These are phyloP conservation scores for Rhinoptilus africanus DNA, from an alignment of 2,113 vertebrate genomes.

Conservation along the genomic window DNA sequence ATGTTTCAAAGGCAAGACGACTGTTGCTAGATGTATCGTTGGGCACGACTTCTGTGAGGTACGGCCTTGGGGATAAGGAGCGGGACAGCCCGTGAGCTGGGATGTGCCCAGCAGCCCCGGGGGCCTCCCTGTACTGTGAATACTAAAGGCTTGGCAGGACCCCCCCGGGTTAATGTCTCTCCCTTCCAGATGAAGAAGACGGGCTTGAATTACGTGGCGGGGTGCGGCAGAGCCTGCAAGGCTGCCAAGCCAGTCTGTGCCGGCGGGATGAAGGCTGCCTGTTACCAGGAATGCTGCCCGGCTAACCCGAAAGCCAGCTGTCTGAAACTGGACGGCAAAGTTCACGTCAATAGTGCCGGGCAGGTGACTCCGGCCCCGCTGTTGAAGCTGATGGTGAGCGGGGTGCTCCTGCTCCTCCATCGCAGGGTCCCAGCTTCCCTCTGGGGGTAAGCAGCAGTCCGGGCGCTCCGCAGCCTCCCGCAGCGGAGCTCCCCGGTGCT, in stretches of 20 bases:
- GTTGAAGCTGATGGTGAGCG: background rate
- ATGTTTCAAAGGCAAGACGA: slow-evolving; percentile 71
- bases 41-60: slow-evolving; percentile 80
- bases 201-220: slow-evolving; percentile 46
- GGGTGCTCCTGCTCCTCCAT: background rate
- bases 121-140: background rate
- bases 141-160: no score
- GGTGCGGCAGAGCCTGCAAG: slow-evolving; percentile 73
- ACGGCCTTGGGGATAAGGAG: background rate
- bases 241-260: slow-evolving; percentile 58
- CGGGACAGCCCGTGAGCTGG: background rate
- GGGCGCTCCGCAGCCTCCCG: accelerated
- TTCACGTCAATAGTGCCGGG: slow-evolving; percentile 63
- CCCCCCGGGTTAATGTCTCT: background rate
- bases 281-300: slow-evolving; percentile 79
- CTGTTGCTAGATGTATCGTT: background rate
- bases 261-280: background rate
- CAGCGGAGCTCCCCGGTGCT: accelerated
- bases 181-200: slow-evolving; percentile 76
- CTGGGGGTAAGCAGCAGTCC: background rate
- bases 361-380: background rate
- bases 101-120: background rate
- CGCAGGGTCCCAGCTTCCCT: background rate
- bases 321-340: slow-evolving; percentile 73
- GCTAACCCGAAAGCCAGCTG: slow-evolving; percentile 70